Evolutionary conservation across 37 sponge, comb jelly and placozoan genomes (phyloP).

Genomic region (Spongia lamella): DNA sequence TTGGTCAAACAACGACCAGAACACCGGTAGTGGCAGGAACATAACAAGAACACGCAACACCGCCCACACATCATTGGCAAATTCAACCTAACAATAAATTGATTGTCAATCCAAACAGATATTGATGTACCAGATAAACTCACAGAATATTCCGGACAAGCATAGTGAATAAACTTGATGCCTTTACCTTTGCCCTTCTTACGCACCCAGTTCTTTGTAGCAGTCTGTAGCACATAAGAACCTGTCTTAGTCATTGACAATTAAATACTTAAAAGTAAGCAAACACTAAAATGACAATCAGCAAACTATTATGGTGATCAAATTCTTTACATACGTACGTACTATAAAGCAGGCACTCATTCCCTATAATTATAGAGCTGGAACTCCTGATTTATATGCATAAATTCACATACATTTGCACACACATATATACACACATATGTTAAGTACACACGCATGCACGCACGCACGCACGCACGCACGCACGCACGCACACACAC

Average conservation of each 20-base stretch:
- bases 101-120: neutral
- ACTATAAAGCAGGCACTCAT: too few relatives aligned
- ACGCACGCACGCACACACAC: too few relatives aligned
- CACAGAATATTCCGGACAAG: too few relatives aligned
- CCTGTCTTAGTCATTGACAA: too few relatives aligned
- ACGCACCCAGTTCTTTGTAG: too few relatives aligned
- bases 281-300: too few relatives aligned
- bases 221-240: too few relatives aligned
- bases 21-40: conserved; percentile 90
- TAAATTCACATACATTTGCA: neutral
- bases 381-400: too few relatives aligned
- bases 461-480: conserved; percentile 20
- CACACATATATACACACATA: neutral
- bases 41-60: conserved; percentile 80
- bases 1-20: conserved; percentile 99
- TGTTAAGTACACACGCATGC: neutral
- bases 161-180: too few relatives aligned
- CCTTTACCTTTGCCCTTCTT: too few relatives aligned
- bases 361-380: neutral
- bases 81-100: conserved; percentile 22
- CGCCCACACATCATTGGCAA: conserved; percentile 68
- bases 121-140: neutral
- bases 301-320: neutral
- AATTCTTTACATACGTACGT: too few relatives aligned
- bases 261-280: too few relatives aligned